Conservation (phyloP, 2,888 invertebrate genomes). For the Metellina segmentata region DNA sequence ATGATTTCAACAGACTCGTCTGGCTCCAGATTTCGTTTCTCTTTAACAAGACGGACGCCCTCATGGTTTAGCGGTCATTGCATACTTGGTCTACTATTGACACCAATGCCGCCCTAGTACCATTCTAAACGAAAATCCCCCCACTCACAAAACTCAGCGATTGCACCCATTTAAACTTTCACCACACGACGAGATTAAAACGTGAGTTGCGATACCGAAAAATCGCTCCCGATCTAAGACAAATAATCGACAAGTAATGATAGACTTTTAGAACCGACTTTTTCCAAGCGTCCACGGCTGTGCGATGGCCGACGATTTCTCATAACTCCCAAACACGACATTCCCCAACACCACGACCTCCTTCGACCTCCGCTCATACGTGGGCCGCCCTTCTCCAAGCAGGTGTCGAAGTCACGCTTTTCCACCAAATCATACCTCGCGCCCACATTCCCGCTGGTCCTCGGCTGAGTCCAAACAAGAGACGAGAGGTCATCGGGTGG, state of each 20-base stretch:
- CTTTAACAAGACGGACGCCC: too few species aligned
- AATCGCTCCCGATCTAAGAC: background rate
- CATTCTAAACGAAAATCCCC: too few species aligned
- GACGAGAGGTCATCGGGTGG: background rate
- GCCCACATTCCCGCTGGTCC: background rate
- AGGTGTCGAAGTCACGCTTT: conserved; percentile 30
- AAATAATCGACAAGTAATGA: background rate
- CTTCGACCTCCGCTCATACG: background rate
- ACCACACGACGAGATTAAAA: too few species aligned
- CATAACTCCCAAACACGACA: background rate
- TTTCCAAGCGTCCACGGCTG: background rate
- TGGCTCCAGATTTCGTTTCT: too few species aligned
- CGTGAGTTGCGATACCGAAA: too few species aligned
- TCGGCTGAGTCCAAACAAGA: background rate
- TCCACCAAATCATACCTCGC: background rate
- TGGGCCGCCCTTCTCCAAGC: background rate
- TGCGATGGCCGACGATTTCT: too few species aligned
- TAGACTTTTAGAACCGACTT: background rate
- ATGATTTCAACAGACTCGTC: too few species aligned
- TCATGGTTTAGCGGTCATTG: too few species aligned
- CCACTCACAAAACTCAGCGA: too few species aligned
- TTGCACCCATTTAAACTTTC: too few species aligned
- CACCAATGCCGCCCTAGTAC: too few species aligned
- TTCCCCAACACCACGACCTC: background rate
- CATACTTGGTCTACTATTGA: too few species aligned